A percentile compares a stretch with the other conserved stretches of the same genome.
Conservation (phyloP, 2,888 invertebrate species). For the Camptogramma bilineatum region DNA sequence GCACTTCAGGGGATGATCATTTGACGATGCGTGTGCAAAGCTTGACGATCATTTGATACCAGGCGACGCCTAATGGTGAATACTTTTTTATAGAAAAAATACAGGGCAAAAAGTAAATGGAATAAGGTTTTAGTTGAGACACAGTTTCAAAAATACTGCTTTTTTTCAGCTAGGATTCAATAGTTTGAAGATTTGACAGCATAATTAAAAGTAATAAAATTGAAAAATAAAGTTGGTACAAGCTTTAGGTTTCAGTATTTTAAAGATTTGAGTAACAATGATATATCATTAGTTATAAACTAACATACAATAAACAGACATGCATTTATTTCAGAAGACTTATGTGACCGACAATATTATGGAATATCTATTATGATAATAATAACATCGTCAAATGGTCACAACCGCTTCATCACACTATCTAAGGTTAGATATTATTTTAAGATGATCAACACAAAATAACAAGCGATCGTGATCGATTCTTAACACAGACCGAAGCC, state of each 20-base stretch:
- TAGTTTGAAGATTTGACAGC: too few relatives aligned
- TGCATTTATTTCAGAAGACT: constrained; percentile 39
- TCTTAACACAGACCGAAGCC: constrained; percentile 31
- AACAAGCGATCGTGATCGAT: constrained; percentile 24
- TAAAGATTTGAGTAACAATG: not conserved
- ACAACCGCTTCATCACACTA: constrained; percentile 59
- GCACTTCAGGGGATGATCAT: constrained; percentile 50
- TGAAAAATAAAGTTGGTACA: not conserved
- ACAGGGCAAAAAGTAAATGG: not conserved
- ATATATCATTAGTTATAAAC: not conserved
- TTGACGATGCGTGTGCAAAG: constrained; percentile 53
- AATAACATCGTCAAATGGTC: constrained; percentile 65
- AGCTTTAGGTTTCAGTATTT: not conserved
- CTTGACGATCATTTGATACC: constrained; percentile 33
- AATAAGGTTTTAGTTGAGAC: too few relatives aligned
- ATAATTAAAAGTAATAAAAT: not conserved
- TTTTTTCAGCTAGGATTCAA: too few relatives aligned
- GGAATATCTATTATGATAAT: constrained; percentile 13
- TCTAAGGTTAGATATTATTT: constrained; percentile 76
- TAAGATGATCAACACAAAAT: constrained; percentile 60
- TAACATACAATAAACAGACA: constrained; percentile 12
- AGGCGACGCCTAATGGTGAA: constrained; percentile 24
- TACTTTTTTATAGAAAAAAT: constrained; percentile 16
- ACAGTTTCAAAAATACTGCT: too few relatives aligned
- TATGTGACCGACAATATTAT: constrained; percentile 22